Conservation (phyloP, 2,888 invertebrate species). For the Brachypalpus laphriformis region DNA sequence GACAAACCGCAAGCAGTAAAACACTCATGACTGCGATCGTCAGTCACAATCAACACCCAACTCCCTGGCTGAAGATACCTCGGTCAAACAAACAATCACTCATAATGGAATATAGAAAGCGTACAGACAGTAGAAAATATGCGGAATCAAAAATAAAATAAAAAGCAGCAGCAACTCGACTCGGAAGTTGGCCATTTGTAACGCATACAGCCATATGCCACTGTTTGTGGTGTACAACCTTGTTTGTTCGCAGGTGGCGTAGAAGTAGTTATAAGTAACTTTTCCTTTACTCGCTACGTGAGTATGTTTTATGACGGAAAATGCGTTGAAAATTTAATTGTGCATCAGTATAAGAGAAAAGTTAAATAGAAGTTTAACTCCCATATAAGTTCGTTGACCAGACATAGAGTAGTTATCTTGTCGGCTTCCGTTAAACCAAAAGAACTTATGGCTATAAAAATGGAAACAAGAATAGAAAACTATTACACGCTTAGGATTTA, state of each 20-base stretch:
- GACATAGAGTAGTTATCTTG: background rate
- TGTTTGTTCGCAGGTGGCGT: constrained; percentile 54
- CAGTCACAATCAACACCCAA: constrained; percentile 45
- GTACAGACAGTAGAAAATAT: constrained; percentile 20
- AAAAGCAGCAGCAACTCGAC: constrained; percentile 15
- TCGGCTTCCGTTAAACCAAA: constrained; percentile 21
- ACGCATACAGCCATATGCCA: constrained; percentile 58
- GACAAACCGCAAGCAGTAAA: constrained; percentile 22
- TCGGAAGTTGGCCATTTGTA: constrained; percentile 68
- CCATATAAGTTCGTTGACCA: constrained; percentile 40
- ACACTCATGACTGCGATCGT: constrained; percentile 31
- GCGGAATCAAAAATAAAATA: constrained; percentile 40
- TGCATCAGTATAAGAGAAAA: constrained; percentile 38
- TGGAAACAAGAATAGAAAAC: background rate
- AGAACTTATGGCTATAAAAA: constrained; percentile 8
- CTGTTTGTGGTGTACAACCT: constrained; percentile 41
- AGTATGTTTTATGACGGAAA: constrained; percentile 43
- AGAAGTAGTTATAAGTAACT: constrained; percentile 21
- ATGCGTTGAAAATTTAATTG: constrained; percentile 60
- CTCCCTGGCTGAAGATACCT: background rate
- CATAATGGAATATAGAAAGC: constrained; percentile 53
- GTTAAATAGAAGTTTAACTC: constrained; percentile 45
- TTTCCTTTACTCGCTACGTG: constrained; percentile 44
- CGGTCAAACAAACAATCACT: constrained; percentile 39
- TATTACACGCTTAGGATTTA: background rate